Base-by-base conservation (phyloP, 2,797 vertebrate genomes). In the Mionectes olivaceus region DNA sequence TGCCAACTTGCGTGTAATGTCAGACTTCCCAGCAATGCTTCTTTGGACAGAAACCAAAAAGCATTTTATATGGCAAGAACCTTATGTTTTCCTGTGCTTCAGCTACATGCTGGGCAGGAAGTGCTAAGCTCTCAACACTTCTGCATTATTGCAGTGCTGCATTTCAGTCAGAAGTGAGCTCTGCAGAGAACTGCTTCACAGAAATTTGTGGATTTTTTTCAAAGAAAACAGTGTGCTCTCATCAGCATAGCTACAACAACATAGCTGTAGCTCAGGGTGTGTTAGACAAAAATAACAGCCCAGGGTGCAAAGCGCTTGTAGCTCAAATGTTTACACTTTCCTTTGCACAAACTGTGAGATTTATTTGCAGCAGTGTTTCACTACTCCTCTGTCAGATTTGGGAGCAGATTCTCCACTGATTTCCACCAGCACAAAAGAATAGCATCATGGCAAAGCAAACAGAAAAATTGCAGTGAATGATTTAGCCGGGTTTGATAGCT, bases 11-110 rank as follows among this genome's bases (percentile, higher is more conserved):
- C 56, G 76, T 82, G 77, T 94, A 89, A 96, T 90, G 91, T 94
- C 89, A 95, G 89, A 88, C 64, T 96, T 97, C 95, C 74, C 85
- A 94, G 89, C 59, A 93, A 93, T 15, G 61, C 59, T 81, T 25
- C 78, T 82, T 43, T 91, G 94, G 91, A 91, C 28, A 71, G 84
- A 92, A 93, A 83, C 73, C 89, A 95, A 94, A 73, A 53, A 5
- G 9, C 35, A 81, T 82, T 90, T 94, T 47, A 61, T 83, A 93
- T 44, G 65, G 93, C 80, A 91, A 94, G 87, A 88, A 59, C 21
- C 18, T 24, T 57, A 23, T 65, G 87, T 44, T 57, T 93, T 76
- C 85, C 80, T 78, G 55, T 44, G 57, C 83, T 91, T 68, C 41
- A 75, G 79, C 76, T 73, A 35, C 69, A 55, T 5, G 50, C 69